phyloP scores from a whole-genome alignment of 92 coral and sea anemone species.

The Nematostella vectensis region DNA sequence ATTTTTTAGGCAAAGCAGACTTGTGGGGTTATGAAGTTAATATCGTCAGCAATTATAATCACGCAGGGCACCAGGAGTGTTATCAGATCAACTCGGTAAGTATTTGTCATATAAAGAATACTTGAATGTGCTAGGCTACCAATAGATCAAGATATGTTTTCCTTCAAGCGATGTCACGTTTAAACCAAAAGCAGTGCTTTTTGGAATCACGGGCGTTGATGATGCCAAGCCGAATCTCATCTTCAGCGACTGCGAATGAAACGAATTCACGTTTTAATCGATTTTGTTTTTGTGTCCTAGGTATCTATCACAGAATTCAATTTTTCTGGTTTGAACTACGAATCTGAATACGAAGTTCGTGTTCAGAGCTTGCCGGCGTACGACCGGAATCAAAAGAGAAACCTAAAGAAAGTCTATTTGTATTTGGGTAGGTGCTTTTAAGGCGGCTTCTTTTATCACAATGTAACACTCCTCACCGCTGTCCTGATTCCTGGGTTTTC shows the following conservation, averaged over 20 bases:
- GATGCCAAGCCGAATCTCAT: no score
- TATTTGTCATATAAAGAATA: not conserved
- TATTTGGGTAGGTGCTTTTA: no score
- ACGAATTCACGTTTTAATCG: no score
- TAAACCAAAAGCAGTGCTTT: no score
- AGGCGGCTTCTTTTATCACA: no score
- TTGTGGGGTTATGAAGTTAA: slow-evolving; percentile 23
- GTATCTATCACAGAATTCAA: not conserved
- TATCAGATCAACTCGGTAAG: slow-evolving; percentile 1
- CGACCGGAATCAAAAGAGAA: not conserved
- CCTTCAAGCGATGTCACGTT: not conserved
- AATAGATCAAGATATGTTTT: not conserved
- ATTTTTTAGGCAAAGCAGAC: slow-evolving; percentile 11
- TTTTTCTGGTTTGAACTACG: not conserved
- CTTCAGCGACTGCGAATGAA: no score
- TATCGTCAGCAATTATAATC: not conserved
- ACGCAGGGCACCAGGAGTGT: slow-evolving; percentile 3
- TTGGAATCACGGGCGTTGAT: no score
- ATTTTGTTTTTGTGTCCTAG: no score
- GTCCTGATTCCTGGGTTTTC: no score
- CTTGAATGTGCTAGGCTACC: no score
- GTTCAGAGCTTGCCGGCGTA: slow-evolving; percentile 18
- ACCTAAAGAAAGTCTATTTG: not conserved
- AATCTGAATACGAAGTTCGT: not conserved
- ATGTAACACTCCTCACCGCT: no score